These are phyloP conservation scores for Margaritifera margaritifera DNA, from an alignment of 2,888 invertebrate species.

Conservation along the genomic window DNA sequence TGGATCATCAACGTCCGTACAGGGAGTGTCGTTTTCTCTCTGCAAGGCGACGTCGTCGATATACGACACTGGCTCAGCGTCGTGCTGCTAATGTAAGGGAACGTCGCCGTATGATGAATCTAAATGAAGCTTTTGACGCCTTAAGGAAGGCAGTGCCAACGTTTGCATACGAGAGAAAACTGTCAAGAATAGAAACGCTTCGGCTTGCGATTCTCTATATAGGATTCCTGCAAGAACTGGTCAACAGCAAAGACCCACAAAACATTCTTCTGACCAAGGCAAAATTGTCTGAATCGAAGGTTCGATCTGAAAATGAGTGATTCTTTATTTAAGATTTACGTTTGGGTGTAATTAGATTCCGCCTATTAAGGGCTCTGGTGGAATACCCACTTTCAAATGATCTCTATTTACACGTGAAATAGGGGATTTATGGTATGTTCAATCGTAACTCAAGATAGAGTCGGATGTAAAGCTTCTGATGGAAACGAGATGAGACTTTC, in stretches of 20 bases:
- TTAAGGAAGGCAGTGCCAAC: slow-evolving; percentile 31
- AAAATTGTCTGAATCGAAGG: too few relatives aligned
- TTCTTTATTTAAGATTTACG: too few relatives aligned
- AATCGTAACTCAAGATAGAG: too few relatives aligned
- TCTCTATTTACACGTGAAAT: too few relatives aligned
- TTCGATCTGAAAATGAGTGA: too few relatives aligned
- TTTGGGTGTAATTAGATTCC: too few relatives aligned
- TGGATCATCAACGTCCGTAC: too few relatives aligned
- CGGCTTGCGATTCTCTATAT: slow-evolving; percentile 36
- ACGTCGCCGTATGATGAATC: slow-evolving; percentile 31
- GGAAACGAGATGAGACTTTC: too few relatives aligned
- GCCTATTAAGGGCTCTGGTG: too few relatives aligned
- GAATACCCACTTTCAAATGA: too few relatives aligned
- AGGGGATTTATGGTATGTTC: too few relatives aligned
- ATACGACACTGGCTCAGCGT: slow-evolving; percentile 28
- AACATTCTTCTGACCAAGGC: background rate
- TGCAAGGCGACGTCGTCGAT: slow-evolving; percentile 16
- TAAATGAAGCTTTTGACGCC: slow-evolving; percentile 34
- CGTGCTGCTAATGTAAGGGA: slow-evolving; percentile 36
- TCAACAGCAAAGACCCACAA: slow-evolving; percentile 4
- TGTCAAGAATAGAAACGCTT: slow-evolving; percentile 35
- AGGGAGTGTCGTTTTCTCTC: background rate
- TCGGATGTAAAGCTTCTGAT: too few relatives aligned
- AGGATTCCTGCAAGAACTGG: slow-evolving; percentile 18
- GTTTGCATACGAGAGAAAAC: slow-evolving; percentile 28